Evolutionary conservation across 1,140 invertebrate genomes (phyloP).

Genomic region (Bilobella aurantiaca): DNA sequence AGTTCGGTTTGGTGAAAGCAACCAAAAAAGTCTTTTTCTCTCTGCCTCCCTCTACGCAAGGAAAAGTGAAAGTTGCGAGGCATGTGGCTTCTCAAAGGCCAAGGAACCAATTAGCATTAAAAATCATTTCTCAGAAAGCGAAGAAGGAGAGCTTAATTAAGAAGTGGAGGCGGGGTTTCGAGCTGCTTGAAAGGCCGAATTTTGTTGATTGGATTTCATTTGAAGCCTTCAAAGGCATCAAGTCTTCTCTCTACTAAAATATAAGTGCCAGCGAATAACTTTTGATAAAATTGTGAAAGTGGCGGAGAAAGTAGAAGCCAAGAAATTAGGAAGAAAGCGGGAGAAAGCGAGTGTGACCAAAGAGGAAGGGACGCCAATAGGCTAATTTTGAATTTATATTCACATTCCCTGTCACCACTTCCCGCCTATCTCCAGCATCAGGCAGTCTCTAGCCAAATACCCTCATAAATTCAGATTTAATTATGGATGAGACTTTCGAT

Average conservation of each 20-base stretch:
- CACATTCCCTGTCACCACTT: neutral
- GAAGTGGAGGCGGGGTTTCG: neutral
- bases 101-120: neutral
- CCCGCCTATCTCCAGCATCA: neutral
- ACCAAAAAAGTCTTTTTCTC: no score
- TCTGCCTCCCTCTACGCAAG: no score
- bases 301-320: neutral
- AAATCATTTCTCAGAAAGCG: neutral
- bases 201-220: neutral
- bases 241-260: neutral
- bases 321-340: neutral
- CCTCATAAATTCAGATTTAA: constrained; percentile 5
- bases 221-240: neutral
- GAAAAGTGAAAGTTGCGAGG: no score
- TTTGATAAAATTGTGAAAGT: neutral
- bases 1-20: neutral
- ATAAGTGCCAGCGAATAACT: no score
- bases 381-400: neutral
- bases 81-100: no score
- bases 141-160: neutral
- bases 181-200: neutral
- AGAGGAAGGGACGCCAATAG: neutral
- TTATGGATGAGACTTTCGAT: neutral
- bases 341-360: neutral
- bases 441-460: neutral